Conservation (phyloP, 2,113 vertebrate genomes). For the Heliornis fulica region DNA sequence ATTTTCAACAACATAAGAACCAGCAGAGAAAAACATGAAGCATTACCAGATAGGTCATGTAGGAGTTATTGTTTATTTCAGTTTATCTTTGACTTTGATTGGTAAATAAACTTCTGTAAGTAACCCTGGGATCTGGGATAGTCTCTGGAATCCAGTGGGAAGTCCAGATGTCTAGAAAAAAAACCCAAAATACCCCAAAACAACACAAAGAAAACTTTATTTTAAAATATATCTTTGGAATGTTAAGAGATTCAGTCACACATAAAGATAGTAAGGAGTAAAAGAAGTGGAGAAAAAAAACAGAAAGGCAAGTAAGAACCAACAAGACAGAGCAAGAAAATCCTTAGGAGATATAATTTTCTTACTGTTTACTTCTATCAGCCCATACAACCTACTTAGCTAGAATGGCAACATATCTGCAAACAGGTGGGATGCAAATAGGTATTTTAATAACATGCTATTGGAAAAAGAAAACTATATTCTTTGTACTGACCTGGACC, state of each 20-base stretch:
- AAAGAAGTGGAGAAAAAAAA: background rate
- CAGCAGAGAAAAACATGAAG: background rate
- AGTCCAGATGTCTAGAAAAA: background rate
- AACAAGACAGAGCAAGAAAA: background rate
- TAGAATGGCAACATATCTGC: background rate
- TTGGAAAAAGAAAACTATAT: background rate
- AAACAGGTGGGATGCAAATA: background rate
- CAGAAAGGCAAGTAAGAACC: background rate
- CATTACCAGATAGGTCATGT: background rate
- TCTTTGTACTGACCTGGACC: background rate
- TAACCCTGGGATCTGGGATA: background rate
- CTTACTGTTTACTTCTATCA: background rate
- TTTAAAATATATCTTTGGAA: background rate
- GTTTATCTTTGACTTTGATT: background rate
- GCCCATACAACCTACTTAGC: background rate
- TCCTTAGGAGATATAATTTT: background rate
- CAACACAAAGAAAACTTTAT: background rate
- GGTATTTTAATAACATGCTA: background rate
- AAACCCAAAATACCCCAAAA: background rate
- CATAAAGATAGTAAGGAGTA: background rate
- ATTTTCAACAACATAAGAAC: background rate
- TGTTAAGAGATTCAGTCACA: background rate
- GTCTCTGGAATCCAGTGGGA: background rate
- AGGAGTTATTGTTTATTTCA: background rate
- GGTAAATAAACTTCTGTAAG: background rate